Evolutionary conservation across 2,888 invertebrate species (phyloP).

Genomic region (Ochlodes sylvanus): DNA sequence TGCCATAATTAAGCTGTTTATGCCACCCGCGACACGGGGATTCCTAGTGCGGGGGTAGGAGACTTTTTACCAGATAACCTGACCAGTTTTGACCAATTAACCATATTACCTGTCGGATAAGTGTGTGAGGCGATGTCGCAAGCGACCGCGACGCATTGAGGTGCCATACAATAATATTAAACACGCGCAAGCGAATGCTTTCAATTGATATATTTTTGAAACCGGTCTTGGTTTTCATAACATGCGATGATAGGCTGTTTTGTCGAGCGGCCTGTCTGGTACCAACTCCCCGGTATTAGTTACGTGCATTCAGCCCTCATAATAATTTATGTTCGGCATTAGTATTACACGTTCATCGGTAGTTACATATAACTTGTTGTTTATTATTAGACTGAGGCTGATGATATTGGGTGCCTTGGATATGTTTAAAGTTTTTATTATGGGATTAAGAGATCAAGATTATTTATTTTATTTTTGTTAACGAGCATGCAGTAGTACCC

Average conservation of each 20-base stretch:
- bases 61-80: too few species aligned
- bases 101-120: slow-evolving; percentile 62
- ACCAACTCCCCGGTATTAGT: slow-evolving; percentile 24
- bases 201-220: slow-evolving; percentile 82
- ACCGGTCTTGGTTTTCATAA: slow-evolving; percentile 81
- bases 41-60: too few species aligned
- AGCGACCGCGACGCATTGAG: slow-evolving; percentile 53
- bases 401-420: too few species aligned
- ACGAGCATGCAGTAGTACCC: too few species aligned
- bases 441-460: too few species aligned
- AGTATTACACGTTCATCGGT: slow-evolving; percentile 8
- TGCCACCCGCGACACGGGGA: too few species aligned
- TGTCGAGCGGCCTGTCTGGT: slow-evolving; percentile 45
- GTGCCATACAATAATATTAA: slow-evolving; percentile 75
- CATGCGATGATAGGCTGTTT: slow-evolving; percentile 51
- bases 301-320: not conserved
- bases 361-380: slow-evolving; percentile 4
- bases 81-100: too few species aligned
- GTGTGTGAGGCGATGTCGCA: slow-evolving; percentile 68
- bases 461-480: too few species aligned
- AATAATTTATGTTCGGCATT: slow-evolving; percentile 29
- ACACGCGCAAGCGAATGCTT: slow-evolving; percentile 70
- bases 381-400: slow-evolving; percentile 13
- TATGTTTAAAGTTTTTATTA: too few species aligned
- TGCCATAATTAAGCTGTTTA: too few species aligned